phyloP scores from a whole-genome alignment of 2,888 invertebrate species.

The Calameuta idolon region DNA sequence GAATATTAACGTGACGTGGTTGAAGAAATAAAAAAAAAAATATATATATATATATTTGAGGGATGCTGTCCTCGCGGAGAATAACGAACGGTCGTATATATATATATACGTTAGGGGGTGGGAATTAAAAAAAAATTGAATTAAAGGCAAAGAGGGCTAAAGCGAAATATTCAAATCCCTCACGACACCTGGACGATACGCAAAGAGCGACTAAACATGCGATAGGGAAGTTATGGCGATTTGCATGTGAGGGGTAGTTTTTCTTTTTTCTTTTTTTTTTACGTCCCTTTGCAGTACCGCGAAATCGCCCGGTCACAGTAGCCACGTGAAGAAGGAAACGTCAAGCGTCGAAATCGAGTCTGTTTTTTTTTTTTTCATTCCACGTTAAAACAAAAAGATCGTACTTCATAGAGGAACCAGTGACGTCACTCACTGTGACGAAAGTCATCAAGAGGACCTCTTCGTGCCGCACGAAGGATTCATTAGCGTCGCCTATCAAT shows the following conservation, averaged over 20 bases:
- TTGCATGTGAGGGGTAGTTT: slow-evolving; percentile 16
- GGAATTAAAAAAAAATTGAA: slow-evolving; percentile 6
- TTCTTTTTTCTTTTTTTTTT: not conserved
- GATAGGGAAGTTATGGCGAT: slow-evolving; percentile 28
- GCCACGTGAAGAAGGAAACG: not conserved
- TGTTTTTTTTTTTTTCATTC: not conserved
- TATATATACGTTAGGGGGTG: not conserved
- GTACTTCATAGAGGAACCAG: not conserved
- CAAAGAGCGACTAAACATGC: slow-evolving; percentile 29
- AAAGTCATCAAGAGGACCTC: slow-evolving; percentile 16
- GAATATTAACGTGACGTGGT: slow-evolving; percentile 1
- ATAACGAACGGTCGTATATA: not conserved
- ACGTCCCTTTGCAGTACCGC: slow-evolving; percentile 4
- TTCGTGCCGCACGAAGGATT: slow-evolving; percentile 29
- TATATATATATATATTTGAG: not conserved
- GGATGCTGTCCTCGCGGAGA: not conserved
- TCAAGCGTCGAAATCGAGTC: not conserved
- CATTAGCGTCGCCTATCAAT: not conserved
- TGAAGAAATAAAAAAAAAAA: not conserved
- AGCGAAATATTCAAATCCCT: slow-evolving; percentile 5
- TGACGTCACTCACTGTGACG: not conserved
- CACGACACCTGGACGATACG: not conserved
- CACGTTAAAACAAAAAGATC: not conserved
- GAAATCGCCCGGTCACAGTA: not conserved
- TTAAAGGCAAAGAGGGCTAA: slow-evolving; percentile 11